Base-by-base conservation (phyloP, 2,797 vertebrate species). In the Cyprinodon diabolis region DNA sequence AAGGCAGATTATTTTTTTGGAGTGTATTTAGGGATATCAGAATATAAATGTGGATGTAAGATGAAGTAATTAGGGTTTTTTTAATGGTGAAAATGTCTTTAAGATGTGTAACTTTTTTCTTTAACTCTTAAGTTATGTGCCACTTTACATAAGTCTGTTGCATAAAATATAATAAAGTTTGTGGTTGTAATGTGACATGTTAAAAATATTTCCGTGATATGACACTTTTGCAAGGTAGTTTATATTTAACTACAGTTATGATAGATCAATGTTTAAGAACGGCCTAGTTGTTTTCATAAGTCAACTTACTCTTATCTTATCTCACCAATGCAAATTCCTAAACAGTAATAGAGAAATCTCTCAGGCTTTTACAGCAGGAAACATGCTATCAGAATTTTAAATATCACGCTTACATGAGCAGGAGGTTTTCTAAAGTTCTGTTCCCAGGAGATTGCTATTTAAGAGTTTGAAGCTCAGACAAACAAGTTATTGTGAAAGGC, bases 401-500 rank as follows among this genome's bases (percentile, higher is more conserved):
- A 76, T 17, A 21, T 6, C 48, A n/a, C 63, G 37, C 48, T 51
- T 19, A 37, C 21, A 75, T 49, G 49, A 62, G 62, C 35, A 12
- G 23, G 66, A 54, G 60, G 30, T 21, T 72, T 65, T 68, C 70
- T 69, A 3, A 57, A 40, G 74, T 51, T 30, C 55, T 43, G 82
- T 91, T 93, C 88, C 89, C 90, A 92, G 82, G 83, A 67, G 67
- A 66, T 21, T 75, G 74, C 60, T 87, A 84, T 85, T 82, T 58
- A 66, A 84, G 56, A 68, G 49, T 79, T 72, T 69, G 54, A 67
- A 19, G 71, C 58, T 83, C 86, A 67, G 91, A 88, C 74, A 84
- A 93, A 92, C 93, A 72, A 90, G 93, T 93, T 93, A 74, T 72
- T 83, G 83, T 77, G 55, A 86, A 74, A 88, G 73, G 72, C 76